Percentiles rank a stretch among this genome's conserved stretches.
Conservation (phyloP, 1,140 invertebrate genomes). For the Mamestra configurata region DNA sequence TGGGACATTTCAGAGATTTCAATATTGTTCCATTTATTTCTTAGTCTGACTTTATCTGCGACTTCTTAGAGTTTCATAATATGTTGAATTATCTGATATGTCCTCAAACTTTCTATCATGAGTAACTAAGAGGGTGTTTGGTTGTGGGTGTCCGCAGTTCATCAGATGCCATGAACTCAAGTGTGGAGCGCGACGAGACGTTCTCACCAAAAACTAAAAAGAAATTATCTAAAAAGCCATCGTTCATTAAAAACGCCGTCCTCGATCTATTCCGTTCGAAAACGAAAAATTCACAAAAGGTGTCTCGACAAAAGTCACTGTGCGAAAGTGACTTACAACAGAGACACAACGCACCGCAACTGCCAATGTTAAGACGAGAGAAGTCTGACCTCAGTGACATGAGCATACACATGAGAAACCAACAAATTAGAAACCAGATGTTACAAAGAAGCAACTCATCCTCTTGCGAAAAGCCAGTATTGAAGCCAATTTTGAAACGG, state of each 20-base stretch:
- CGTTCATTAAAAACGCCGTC: slow-evolving; percentile 87
- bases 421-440: slow-evolving; percentile 83
- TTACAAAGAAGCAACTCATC: slow-evolving; percentile 87
- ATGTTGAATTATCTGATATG: slow-evolving; percentile 76
- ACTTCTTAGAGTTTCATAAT: slow-evolving; percentile 41
- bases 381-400: slow-evolving; percentile 82
- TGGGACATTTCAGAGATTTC: slow-evolving; percentile 75
- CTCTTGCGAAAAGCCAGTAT: slow-evolving; percentile 83
- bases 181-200: slow-evolving; percentile 83
- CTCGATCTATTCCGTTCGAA: slow-evolving; percentile 87
- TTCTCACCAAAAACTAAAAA: slow-evolving; percentile 88
- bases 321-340: slow-evolving; percentile 85
- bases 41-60: slow-evolving; percentile 37
- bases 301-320: slow-evolving; percentile 85
- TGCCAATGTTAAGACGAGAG: slow-evolving; percentile 82
- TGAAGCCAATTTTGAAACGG: slow-evolving; percentile 86
- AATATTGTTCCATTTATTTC: slow-evolving; percentile 61
- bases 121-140: slow-evolving; percentile 86
- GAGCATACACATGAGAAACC: slow-evolving; percentile 78
- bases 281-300: slow-evolving; percentile 86
- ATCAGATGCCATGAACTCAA: slow-evolving; percentile 85
- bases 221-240: slow-evolving; percentile 88
- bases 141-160: slow-evolving; percentile 88
- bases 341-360: slow-evolving; percentile 71
- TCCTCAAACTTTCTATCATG: slow-evolving; percentile 72